Conservation (phyloP, 2,113 vertebrate genomes). For the Saccopteryx bilineata region DNA sequence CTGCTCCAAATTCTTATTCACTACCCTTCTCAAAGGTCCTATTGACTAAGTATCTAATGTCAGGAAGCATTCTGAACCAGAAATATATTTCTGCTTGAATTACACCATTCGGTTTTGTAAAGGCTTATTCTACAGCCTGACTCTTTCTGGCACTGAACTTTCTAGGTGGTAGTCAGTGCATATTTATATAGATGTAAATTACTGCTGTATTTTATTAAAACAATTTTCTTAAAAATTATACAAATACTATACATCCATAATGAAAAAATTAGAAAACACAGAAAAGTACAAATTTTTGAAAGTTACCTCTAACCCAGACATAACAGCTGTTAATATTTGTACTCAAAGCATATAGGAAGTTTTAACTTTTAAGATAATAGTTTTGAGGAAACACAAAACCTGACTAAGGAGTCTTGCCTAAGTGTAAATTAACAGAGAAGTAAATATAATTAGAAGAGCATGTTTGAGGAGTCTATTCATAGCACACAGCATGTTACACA, state of each 20-base stretch:
- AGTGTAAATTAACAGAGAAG: slow-evolving; percentile 29
- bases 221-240: slow-evolving; percentile 48
- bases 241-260: background rate
- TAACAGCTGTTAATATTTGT: background rate
- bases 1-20: background rate
- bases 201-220: background rate
- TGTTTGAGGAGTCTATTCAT: background rate
- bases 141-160: background rate
- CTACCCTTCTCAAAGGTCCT: background rate
- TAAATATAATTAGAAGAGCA: background rate
- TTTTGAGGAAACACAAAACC: slow-evolving; percentile 39
- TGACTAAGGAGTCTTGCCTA: background rate
- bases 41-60: background rate
- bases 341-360: background rate
- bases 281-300: slow-evolving; percentile 21
- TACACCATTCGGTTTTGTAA: background rate
- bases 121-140: background rate
- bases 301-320: background rate
- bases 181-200: slow-evolving; percentile 55
- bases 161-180: slow-evolving; percentile 17
- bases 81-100: slow-evolving; percentile 43
- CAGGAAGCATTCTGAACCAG: background rate
- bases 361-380: slow-evolving; percentile 43
- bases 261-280: slow-evolving; percentile 24
- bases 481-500: background rate